Base-by-base conservation (phyloP, 2,888 invertebrate genomes). In the Andrena marginata region DNA sequence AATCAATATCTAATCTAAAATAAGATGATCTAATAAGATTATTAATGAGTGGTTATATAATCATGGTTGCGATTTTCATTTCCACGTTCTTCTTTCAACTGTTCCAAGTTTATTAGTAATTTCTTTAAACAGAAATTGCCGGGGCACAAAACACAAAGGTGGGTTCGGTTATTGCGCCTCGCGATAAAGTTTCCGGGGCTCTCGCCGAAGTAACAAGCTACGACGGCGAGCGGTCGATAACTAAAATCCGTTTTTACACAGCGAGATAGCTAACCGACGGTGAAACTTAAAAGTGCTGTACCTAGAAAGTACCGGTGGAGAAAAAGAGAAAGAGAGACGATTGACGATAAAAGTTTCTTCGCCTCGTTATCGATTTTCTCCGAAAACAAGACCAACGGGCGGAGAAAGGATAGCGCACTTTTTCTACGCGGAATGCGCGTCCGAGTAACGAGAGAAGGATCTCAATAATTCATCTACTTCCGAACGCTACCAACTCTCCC, bases 171-270 rank as follows among this genome's bases (percentile, higher is more conserved):
- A 29, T 49, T 26, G n/a, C n/a, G 23, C 23, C 16, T 5, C 20
- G 16, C 35, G 23, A 54, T 69, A 69, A 31, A 26, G 23, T 69
- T 56, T 56, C 56, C 29, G 13, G 5, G 60, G 60, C 48, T 60
- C 49, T 75, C 49, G 60, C 72, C 33, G 1, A 20, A 7, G 20
- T 33, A 33, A 49, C 7, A 20, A 16, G 6, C 7, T 20, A 20
- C 7, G n/a, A 49, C 16, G 2, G n/a, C 26, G 1, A 16, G 31
- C 13, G 8, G 13, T 2, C 33, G 13, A 67, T 56, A 42, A 35
- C 35, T 42, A 75, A 65, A 75, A 75, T 77, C 64, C 10, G 29
- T 75, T 75, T 75, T 77, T 64, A 49, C 31, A 2, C 16, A 8
- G 2, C 7, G 49, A 31, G 48, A 48, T 26, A 65, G 54, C 73